Base-by-base conservation (phyloP, 2,888 invertebrate species). In the Microdon myrmicae region DNA sequence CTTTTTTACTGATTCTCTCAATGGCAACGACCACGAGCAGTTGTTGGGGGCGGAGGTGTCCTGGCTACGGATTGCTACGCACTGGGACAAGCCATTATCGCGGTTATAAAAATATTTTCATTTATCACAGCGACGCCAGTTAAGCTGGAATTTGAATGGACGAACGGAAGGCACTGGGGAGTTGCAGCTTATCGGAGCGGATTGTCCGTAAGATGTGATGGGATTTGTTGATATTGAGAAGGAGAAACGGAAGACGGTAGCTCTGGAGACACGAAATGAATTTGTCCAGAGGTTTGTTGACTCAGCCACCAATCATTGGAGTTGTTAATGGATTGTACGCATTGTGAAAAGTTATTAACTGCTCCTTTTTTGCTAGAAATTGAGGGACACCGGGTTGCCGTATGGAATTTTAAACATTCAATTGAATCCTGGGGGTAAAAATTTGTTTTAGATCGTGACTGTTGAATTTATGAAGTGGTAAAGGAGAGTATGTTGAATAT, bases 51-150 rank as follows among this genome's bases (percentile, higher is more conserved):
- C 13, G 13, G 8, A 23, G 10, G 31, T 23, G 25, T n/a, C n/a
- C n/a, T n/a, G n/a, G n/a, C n/a, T n/a, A n/a, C n/a, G n/a, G n/a
- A n/a, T n/a, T n/a, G n/a, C n/a, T 59, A 53, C 58, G 51, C 64
- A 53, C 19, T 43, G 64, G 58, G 58, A 53, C 53, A 37, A 20
- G 38, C 43, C 64, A 64, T 64, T 64, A 64, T 64, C 64, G 35
- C 64, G 51, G 64, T 43, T 56, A 64, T 64, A 64, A 64, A 64
- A 64, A 64, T 64, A 58, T 64, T 58, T 64, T 64, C 64, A 64
- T 64, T 64, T 64, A 58, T 64, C 64, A 58, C 51, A 43, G 64
- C 48, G 64, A 51, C 64, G 64, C 64, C 64, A 58, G 38, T 58
- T n/a, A n/a, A n/a, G n/a, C n/a, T 53, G 45, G 37, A 58, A 64